These are phyloP conservation scores for Ethmia dodecea DNA, from an alignment of 2,888 invertebrate genomes.

Conservation along the genomic window DNA sequence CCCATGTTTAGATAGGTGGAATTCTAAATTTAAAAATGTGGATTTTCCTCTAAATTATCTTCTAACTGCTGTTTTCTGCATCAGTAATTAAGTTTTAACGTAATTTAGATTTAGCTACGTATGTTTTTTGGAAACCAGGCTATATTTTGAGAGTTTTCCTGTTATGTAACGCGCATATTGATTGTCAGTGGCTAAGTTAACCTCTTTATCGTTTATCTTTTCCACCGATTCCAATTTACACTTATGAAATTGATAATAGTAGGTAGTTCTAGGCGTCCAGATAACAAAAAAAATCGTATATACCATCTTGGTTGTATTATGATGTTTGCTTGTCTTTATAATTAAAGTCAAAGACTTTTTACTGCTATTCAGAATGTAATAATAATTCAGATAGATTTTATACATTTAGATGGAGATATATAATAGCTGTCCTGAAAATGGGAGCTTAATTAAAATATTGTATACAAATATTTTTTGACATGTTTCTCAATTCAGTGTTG, in stretches of 20 bases:
- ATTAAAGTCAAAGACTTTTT: background rate
- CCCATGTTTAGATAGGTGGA: conserved; percentile 10
- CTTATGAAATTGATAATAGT: background rate
- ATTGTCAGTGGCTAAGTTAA: conserved; percentile 11
- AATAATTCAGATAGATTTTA: too few relatives aligned
- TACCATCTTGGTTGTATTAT: background rate
- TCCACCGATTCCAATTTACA: background rate
- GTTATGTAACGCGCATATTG: conserved; percentile 16
- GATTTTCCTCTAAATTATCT: conserved; percentile 12
- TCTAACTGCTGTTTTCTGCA: background rate
- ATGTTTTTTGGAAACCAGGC: background rate
- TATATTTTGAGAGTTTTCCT: background rate
- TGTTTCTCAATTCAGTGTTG: too few relatives aligned
- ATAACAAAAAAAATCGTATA: background rate
- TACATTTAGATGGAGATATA: too few relatives aligned
- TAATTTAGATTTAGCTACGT: background rate
- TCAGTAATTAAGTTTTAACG: conserved; percentile 6
- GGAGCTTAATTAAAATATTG: too few relatives aligned
- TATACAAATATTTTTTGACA: too few relatives aligned
- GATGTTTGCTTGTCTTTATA: background rate
- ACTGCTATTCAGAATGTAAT: too few relatives aligned
- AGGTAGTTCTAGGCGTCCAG: background rate
- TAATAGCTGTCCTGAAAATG: too few relatives aligned
- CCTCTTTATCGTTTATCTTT: conserved; percentile 3
- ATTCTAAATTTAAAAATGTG: conserved; percentile 21